phyloP scores from a whole-genome alignment of 2,113 vertebrate genomes.

The Piprites chloris region DNA sequence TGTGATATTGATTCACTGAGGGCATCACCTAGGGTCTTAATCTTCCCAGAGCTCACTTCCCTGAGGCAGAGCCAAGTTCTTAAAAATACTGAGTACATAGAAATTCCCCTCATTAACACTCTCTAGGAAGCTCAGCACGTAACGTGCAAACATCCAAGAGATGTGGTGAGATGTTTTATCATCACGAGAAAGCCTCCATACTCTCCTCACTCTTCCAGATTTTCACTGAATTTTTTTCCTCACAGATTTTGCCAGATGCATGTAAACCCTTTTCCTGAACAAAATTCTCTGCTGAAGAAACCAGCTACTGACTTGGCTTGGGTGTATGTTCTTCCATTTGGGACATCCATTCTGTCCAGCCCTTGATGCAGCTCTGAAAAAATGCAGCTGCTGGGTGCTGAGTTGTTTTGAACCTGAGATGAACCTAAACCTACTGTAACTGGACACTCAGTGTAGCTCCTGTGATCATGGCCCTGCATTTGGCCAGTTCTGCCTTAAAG shows the following conservation, averaged over 20 bases:
- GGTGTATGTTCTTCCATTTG: fast-evolving
- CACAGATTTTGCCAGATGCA: neutral
- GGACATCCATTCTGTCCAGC: neutral
- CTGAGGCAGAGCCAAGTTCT: neutral
- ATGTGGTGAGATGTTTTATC: neutral
- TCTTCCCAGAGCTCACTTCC: neutral
- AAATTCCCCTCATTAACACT: neutral
- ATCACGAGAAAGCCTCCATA: neutral
- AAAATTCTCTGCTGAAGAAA: neutral
- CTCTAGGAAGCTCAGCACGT: neutral
- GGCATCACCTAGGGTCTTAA: neutral
- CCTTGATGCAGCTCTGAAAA: neutral
- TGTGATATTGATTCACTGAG: neutral
- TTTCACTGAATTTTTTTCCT: neutral
- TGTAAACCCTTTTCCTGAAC: neutral
- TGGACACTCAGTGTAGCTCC: fast-evolving
- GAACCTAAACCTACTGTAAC: neutral
- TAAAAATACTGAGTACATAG: neutral
- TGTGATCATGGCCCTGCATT: neutral
- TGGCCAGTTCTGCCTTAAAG: neutral
- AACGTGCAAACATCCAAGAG: neutral
- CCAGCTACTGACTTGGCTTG: neutral
- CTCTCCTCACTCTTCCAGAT: neutral
- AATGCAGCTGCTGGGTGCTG: neutral
- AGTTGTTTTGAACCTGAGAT: neutral